Conservation (phyloP, 2,797 vertebrate genomes). For the Balearica regulorum region DNA sequence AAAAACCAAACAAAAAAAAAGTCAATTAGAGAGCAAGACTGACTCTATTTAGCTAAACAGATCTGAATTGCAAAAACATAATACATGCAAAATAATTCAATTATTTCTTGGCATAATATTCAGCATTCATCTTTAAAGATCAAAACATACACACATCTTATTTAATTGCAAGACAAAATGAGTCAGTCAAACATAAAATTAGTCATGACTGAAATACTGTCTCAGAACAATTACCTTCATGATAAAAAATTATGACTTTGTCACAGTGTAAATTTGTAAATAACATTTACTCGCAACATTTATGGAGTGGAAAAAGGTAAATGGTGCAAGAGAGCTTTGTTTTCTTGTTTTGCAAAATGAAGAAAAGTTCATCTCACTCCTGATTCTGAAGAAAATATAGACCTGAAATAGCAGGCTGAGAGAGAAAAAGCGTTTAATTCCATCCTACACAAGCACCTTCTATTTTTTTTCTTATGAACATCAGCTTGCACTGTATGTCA, state of each 20-base stretch:
- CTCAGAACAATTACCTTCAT: slow-evolving; percentile 53
- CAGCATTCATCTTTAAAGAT: slow-evolving; percentile 13
- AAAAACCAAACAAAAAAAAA: not conserved
- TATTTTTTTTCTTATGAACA: not conserved
- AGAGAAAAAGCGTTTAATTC: not conserved
- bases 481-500: not conserved
- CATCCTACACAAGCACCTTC: not conserved
- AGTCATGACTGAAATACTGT: slow-evolving; percentile 51
- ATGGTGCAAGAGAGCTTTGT: not conserved
- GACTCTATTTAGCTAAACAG: not conserved
- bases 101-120: not conserved
- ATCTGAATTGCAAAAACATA: not conserved
- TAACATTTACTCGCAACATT: slow-evolving; percentile 21
- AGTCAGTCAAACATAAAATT: slow-evolving; percentile 58
- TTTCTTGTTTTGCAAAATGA: not conserved
- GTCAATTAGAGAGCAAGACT: not conserved
- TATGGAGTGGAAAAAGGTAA: not conserved
- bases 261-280: slow-evolving; percentile 53
- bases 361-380: not conserved
- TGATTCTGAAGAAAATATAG: not conserved
- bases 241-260: slow-evolving; percentile 44
- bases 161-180: slow-evolving; percentile 45
- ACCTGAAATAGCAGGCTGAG: not conserved
- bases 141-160: not conserved
- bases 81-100: slow-evolving; percentile 3